Percentiles rank a stretch among this genome's conserved stretches.
Evolutionary conservation across 1,140 invertebrate species (phyloP).

Genomic region (Cyclargus thomasi): DNA sequence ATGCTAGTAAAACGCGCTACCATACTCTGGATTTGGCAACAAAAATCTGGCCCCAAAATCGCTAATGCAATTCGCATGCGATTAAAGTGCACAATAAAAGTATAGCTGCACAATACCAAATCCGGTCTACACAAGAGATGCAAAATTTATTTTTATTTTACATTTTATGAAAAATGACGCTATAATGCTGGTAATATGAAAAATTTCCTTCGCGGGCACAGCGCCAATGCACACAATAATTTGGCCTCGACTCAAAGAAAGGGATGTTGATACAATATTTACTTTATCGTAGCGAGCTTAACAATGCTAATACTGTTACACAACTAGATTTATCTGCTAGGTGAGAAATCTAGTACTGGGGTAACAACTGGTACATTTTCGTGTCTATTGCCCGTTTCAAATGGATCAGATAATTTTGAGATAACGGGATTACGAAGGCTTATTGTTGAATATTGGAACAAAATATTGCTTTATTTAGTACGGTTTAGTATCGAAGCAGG

Average conservation of each 20-base stretch:
- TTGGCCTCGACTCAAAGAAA: constrained; percentile 42
- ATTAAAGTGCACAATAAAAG: neutral
- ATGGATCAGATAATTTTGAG: constrained; percentile 1
- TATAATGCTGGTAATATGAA: constrained; percentile 38
- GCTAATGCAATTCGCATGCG: neutral
- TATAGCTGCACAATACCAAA: neutral
- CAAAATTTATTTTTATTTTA: constrained; percentile 30
- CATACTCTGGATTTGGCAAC: neutral
- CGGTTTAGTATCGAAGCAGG: neutral
- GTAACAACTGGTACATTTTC: neutral
- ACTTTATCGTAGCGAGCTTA: constrained; percentile 19
- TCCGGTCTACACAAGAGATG: neutral
- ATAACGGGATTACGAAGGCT: neutral
- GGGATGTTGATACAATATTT: constrained; percentile 28
- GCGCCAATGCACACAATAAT: constrained; percentile 48
- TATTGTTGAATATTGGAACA: neutral
- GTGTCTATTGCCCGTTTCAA: neutral
- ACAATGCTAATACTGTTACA: constrained; percentile 16
- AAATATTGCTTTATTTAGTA: neutral
- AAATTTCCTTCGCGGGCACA: constrained; percentile 42
- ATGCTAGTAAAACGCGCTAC: no score
- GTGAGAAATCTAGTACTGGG: neutral
- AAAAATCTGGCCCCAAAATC: neutral
- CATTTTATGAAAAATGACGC: constrained; percentile 42
- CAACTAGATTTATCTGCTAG: constrained; percentile 7